Conservation (phyloP, 2,888 invertebrate species). For the Podotricha telesiphe region DNA sequence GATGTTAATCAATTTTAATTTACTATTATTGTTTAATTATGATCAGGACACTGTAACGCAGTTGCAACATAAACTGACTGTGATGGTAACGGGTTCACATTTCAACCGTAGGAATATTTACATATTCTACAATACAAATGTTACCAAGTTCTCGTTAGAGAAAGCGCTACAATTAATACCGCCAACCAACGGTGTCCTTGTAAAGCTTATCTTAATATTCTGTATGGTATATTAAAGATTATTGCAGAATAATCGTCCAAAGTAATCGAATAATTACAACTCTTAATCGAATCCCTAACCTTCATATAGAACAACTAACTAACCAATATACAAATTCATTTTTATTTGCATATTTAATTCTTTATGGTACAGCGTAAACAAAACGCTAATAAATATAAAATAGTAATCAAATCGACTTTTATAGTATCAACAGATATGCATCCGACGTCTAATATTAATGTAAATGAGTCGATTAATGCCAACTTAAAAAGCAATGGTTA, state of each 20-base stretch:
- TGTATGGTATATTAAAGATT: no score
- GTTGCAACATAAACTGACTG: neutral
- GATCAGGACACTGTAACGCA: neutral
- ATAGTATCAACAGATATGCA: conserved; percentile 27
- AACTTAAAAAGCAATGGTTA: conserved; percentile 33
- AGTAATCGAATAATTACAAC: no score
- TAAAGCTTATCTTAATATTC: no score
- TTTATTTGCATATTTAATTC: conserved; percentile 9
- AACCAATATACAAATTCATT: neutral
- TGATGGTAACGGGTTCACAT: neutral
- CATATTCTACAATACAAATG: no score
- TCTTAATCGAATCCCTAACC: no score
- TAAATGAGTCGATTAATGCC: conserved; percentile 41
- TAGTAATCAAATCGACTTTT: conserved; percentile 33
- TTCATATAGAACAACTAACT: no score
- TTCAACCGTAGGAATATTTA: neutral
- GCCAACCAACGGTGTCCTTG: no score
- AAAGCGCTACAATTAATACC: neutral
- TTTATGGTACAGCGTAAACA: conserved; percentile 27
- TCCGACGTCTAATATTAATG: conserved; percentile 39
- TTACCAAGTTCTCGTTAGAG: neutral
- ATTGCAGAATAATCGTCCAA: no score
- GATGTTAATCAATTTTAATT: conserved; percentile 23
- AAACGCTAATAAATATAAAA: conserved; percentile 37
- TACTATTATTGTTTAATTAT: conserved; percentile 15